Evolutionary conservation across 2,797 vertebrate genomes (phyloP), one percentile per base, ranked within the genome.

Genomic region (Fratercula arctica): DNA sequence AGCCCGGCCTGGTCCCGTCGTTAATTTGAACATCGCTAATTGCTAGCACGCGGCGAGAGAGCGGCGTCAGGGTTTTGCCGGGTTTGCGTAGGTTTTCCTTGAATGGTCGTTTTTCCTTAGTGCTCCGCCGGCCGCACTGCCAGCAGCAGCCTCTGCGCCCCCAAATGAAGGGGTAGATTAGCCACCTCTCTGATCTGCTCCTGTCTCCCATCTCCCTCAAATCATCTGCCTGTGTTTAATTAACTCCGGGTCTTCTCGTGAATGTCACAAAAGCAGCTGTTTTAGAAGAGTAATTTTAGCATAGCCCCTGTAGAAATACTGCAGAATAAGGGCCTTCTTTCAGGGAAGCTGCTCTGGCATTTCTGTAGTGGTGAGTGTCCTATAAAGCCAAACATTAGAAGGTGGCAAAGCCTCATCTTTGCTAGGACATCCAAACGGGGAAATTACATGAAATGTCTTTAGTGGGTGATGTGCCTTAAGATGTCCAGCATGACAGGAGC

Each of bases 401-500:
- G 35, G 26, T 43, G 37, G 53, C 31, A 50, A 51, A 51, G 41
- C 33, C 57, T 60, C 0, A 0, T 16, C 80, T 26, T 13, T 74
- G 43, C 70, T 23, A 15, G 10, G 53, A 11, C 16, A 23, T 72
- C 63, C 21, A 4, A 0, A 13, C 13, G 13, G 60, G 25, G 9
- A 19, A 45, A 2, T 28, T 2, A 2, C n/a, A 0, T 1, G 2
- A 25, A 17, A 10, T 9, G 8, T 12, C 20, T 12, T 15, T 3
- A 19, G 53, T 1, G 21, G 14, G 20, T 16, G 50, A 17, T 10
- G 45, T 23, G 28, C n/a, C 12, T 20, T 3, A 10, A 11, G 41
- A 37, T 18, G 4, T 25, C 6, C 4, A 1, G 0, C 0, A 0
- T 8, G 53, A 2, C 19, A 14, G 23, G 4, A 20, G 23, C 39